Conservation (phyloP, 2,888 invertebrate species). For the Ctena decussata region DNA sequence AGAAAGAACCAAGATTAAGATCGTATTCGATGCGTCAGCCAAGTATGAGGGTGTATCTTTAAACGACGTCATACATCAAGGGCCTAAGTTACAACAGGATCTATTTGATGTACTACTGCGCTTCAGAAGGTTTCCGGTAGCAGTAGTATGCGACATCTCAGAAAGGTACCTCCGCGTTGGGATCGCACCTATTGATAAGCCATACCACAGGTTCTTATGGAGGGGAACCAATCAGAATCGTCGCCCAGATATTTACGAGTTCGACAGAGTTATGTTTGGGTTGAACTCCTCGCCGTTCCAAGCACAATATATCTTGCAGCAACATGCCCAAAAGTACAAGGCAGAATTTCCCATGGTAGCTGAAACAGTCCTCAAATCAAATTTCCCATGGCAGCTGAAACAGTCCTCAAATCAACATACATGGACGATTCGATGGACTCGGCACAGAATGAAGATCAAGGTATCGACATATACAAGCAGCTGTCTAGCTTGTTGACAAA, state of each 20-base stretch:
- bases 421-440: constrained; percentile 38
- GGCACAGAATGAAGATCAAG: constrained; percentile 5
- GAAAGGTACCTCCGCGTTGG: constrained; percentile 52
- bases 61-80: constrained; percentile 46
- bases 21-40: constrained; percentile 67
- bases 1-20: constrained; percentile 47
- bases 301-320: constrained; percentile 51
- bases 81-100: constrained; percentile 65
- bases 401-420: constrained; percentile 42
- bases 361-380: no score
- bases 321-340: constrained; percentile 42
- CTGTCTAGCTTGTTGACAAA: constrained; percentile 12
- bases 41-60: constrained; percentile 41
- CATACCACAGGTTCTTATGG: neutral
- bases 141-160: constrained; percentile 56
- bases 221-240: constrained; percentile 1
- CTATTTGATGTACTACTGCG: constrained; percentile 60
- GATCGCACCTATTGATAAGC: constrained; percentile 6
- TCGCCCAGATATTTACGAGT: constrained; percentile 39
- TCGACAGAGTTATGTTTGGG: constrained; percentile 55
- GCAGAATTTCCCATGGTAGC: constrained; percentile 14
- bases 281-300: constrained; percentile 61
- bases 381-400: no score
- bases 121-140: constrained; percentile 53
- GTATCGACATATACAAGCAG: constrained; percentile 11